Conservation (phyloP, 2,113 vertebrate genomes). For the Menidia beryllina region DNA sequence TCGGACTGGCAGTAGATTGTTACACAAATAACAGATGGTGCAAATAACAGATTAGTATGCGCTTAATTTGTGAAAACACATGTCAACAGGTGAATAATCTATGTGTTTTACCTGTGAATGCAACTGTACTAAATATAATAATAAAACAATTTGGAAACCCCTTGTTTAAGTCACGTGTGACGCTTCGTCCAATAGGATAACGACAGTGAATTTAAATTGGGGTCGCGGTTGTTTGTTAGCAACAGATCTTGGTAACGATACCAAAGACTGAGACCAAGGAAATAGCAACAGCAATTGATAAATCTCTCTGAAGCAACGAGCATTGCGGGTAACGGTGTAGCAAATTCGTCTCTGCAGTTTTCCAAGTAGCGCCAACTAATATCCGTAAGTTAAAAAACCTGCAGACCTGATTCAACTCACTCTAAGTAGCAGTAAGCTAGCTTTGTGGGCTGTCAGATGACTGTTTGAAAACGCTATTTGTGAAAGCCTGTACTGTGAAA, state of each 20-base stretch:
- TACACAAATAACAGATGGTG: neutral
- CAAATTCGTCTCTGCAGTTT: neutral
- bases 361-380: neutral
- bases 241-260: neutral
- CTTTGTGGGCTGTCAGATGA: neutral
- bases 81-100: no score
- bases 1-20: neutral
- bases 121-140: no score
- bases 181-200: conserved; percentile 51
- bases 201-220: conserved; percentile 65
- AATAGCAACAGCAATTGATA: accelerated
- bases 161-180: conserved; percentile 2
- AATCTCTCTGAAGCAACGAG: conserved; percentile 15
- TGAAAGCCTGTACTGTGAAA: neutral
- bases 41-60: neutral
- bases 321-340: neutral
- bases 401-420: neutral
- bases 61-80: no score
- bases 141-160: neutral
- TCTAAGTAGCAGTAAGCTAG: neutral
- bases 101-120: neutral
- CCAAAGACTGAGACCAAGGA: accelerated
- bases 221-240: neutral
- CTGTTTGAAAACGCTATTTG: neutral
- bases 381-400: neutral